Conservation (phyloP, 2,113 vertebrate species). For the Gallinago undulata region DNA sequence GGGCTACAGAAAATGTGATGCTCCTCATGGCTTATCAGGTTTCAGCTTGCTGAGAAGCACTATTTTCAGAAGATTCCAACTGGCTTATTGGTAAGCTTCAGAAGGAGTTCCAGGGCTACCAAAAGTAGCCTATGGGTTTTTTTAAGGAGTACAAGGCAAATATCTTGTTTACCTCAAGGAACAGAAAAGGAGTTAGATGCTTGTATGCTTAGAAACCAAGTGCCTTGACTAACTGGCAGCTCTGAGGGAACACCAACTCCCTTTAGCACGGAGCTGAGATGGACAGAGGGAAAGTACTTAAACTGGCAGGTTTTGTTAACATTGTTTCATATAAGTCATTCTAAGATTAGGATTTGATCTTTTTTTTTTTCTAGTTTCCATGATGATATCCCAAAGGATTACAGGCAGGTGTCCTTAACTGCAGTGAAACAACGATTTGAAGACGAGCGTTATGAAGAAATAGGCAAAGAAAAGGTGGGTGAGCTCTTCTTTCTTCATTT, state of each 20-base stretch:
- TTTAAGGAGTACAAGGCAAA: neutral
- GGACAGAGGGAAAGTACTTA: neutral
- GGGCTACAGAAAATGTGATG: neutral
- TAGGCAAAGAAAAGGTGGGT: slow-evolving; percentile 87
- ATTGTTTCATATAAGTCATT: neutral
- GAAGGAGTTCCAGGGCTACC: neutral
- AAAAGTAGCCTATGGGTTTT: neutral
- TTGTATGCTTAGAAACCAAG: neutral
- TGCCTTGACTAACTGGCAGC: neutral
- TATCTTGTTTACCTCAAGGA: neutral
- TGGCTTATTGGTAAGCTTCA: neutral
- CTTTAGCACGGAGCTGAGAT: neutral
- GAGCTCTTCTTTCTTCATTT: neutral
- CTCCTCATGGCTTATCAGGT: neutral
- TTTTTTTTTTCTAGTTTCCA: slow-evolving; percentile 81
- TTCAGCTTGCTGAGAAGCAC: neutral
- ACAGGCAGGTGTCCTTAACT: slow-evolving; percentile 89
- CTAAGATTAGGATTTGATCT: neutral
- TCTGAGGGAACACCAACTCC: neutral
- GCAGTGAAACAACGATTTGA: slow-evolving; percentile 96
- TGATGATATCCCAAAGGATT: slow-evolving; percentile 90
- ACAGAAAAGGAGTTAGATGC: neutral
- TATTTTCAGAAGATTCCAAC: neutral
- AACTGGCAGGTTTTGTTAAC: neutral
- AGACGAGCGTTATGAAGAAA: slow-evolving; percentile 86